Base-by-base conservation (phyloP, 2,888 invertebrate genomes). In the Melangyna quadrimaculata region DNA sequence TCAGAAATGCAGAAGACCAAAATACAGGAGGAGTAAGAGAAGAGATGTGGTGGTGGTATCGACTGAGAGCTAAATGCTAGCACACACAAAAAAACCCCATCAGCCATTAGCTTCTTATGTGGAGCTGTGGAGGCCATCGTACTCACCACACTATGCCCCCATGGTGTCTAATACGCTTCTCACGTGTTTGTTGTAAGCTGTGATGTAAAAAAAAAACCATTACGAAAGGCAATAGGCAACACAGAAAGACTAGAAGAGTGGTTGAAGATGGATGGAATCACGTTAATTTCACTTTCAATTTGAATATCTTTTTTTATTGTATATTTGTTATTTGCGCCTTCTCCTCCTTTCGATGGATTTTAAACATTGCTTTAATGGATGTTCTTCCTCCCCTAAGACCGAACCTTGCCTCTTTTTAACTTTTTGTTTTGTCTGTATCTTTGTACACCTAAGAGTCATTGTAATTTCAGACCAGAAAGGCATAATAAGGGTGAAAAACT, bases 201-300 rank as follows among this genome's bases (percentile, higher is more conserved):
- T 29, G 27, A 27, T 45, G 65, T 65, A 27, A 61, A 27, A 43
- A 43, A 63, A 27, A 19, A 43, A 24, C 5, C 1, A 59, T 17
- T 19, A 57, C 17, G 17, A n/a, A 43, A 24, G 9, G 9, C 43
- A 12, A n/a, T 43, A 65, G 53, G n/a, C 27, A 63, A 78, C 43
- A 61, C 27, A 75, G 48, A 29, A 35, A 70, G 57, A 65, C 51
- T 65, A 51, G 57, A 78, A 61, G 59, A 79, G 69, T 48, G 32
- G 40, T 40, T 63, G 6, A 43, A 63, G 40, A 43, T 63, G 63
- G 63, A 63, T 65, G 65, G 69, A 73, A 70, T 78, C 55, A 61
- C 69, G 72, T 78, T 86, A 72, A 81, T 81, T 86, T 80, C 77
- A 86, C 86, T 86, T 86, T 86, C 86, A 78, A 73, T 81, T 73